A percentile compares a stretch with the other conserved stretches of the same genome.
These are phyloP conservation scores for Hydropotes inermis DNA, from an alignment of 2,113 vertebrate genomes.

Conservation along the genomic window DNA sequence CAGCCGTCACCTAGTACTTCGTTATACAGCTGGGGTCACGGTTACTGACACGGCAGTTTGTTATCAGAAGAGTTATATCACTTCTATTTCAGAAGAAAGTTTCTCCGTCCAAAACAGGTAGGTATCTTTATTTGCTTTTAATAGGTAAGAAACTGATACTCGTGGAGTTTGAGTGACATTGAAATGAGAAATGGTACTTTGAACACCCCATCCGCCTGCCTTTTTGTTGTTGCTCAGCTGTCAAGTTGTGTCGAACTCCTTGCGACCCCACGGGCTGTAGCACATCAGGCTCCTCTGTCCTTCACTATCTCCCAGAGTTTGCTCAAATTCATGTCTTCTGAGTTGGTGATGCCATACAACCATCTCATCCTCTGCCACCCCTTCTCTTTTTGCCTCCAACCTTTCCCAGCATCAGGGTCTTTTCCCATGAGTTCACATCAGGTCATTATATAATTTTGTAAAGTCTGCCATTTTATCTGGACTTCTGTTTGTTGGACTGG, in stretches of 20 bases:
- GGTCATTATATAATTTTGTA: background rate
- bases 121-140: background rate
- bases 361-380: background rate
- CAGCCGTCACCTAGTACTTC: background rate
- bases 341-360: background rate
- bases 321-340: background rate
- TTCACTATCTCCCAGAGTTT: background rate
- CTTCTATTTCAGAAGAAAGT: background rate
- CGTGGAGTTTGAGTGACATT: background rate
- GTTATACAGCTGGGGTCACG: accelerated
- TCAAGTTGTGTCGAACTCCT: background rate
- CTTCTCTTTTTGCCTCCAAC: background rate
- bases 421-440: background rate
- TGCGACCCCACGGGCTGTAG: background rate
- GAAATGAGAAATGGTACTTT: background rate
- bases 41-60: accelerated
- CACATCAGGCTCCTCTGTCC: background rate
- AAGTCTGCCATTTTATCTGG: background rate
- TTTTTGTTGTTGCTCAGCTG: background rate
- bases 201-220: background rate
- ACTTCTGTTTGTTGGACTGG: background rate
- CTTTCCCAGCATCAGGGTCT: background rate
- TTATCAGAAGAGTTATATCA: background rate
- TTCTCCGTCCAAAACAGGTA: no score
- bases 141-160: background rate